Base-by-base conservation (phyloP, 1,140 invertebrate species). In the Drosophila seguyi region DNA sequence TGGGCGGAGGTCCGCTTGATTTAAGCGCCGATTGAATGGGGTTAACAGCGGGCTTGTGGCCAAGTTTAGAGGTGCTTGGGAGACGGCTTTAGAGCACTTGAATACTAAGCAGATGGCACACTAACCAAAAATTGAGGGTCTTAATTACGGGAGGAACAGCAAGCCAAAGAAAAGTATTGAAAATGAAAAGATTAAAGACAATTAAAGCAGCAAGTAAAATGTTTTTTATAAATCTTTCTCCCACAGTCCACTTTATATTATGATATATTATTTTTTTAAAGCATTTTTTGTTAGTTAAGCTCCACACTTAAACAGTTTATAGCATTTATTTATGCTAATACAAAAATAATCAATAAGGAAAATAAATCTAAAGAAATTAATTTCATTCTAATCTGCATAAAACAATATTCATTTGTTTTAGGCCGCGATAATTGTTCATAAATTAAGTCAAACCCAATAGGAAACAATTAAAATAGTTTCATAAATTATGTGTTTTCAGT, bases 11-110 rank as follows among this genome's bases (percentile, higher is more conserved):
- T 48, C 16, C 11, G 38, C 10, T 74, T 74, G 58, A 25, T 38
- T 39, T 50, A 60, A 72, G 44, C 48, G 48, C 41, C 36, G 13
- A 67, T 59, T 57, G 61, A 76, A 76, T 55, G 55, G 61, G 74
- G 72, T 57, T 75, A 75, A 34, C 58, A 38, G 52, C 20, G 38
- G 20, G 27, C n/a, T 55, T 55, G 31, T 53, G 45, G 41, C 34
- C 47, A 36, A 55, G 48, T 56, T 39, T 34, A 38, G 63, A 45
- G 67, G 45, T 36, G 20, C 20, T 62, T 44, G 7, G 4, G 20
- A 42, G 44, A 4, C 20, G n/a, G 25, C 18, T 38, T 63, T n/a
- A 8, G 34, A 31, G 59, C 42, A 22, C n/a, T 36, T 34, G 31
- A 34, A 45, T 16, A 42, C 39, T 16, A 27, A 29, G 39, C n/a